phyloP scores from a whole-genome alignment of 2,797 vertebrate genomes.

The Pyrocephalus nanus region DNA sequence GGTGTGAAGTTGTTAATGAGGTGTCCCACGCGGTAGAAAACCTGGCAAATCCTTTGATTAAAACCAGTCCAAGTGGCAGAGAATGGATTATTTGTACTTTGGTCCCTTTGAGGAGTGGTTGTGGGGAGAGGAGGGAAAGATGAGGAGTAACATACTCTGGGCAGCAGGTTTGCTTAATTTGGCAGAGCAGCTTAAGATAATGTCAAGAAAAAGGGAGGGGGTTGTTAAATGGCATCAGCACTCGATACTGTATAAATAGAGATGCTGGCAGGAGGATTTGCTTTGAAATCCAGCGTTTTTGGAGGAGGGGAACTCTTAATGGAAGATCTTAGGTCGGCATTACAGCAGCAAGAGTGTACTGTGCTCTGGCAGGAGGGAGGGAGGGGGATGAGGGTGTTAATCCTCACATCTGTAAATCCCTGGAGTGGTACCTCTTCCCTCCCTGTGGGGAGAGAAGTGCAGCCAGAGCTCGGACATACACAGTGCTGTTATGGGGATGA shows the following conservation, averaged over 20 bases:
- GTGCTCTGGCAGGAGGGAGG: not conserved
- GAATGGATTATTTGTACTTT: constrained; percentile 23
- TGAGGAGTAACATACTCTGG: not conserved
- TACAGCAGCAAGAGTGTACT: not conserved
- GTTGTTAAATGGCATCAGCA: not conserved
- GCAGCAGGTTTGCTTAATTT: not conserved
- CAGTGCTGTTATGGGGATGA: rapidly evolving
- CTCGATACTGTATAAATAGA: not conserved
- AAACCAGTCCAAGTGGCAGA: constrained; percentile 8
- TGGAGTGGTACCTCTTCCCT: not conserved
- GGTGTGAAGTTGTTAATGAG: constrained; percentile 63
- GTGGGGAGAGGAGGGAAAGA: not conserved
- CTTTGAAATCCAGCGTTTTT: not conserved
- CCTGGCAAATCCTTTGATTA: constrained; percentile 52
- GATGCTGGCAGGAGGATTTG: not conserved
- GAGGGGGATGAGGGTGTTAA: not conserved
- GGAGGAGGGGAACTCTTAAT: not conserved
- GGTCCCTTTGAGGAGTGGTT: not conserved
- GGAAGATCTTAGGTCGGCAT: not conserved
- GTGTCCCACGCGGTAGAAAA: not conserved
- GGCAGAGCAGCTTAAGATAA: not conserved
- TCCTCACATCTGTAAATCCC: not conserved
- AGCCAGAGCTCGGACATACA: rapidly evolving
- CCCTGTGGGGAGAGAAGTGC: rapidly evolving
- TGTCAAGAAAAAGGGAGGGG: not conserved